phyloP scores from a whole-genome alignment of 37 sponge, comb jelly and placozoan genomes.

The Trichoplax adhaerens region DNA sequence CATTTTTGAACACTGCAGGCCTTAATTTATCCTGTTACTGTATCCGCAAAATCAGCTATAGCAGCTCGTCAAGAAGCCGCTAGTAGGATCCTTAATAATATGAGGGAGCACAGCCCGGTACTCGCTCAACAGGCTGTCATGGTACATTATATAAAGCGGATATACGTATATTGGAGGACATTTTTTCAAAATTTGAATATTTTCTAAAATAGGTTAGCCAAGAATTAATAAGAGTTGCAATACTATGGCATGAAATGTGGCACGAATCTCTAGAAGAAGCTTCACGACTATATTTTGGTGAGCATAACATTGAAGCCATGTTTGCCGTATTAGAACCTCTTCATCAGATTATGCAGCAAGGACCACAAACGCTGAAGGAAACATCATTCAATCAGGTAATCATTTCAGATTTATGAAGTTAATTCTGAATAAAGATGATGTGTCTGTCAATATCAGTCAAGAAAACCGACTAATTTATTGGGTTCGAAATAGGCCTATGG shows the following conservation, averaged over 20 bases:
- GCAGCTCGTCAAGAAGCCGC: slow-evolving; percentile 51
- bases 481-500: slow-evolving; percentile 60
- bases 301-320: slow-evolving; percentile 83
- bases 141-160: slow-evolving; percentile 13
- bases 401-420: slow-evolving; percentile 4
- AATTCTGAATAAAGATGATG: neutral
- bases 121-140: slow-evolving; percentile 83
- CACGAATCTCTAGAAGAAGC: slow-evolving; percentile 95
- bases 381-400: slow-evolving; percentile 69
- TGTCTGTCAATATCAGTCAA: neutral
- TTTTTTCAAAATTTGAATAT: no score
- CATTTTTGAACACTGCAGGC: slow-evolving; percentile 28
- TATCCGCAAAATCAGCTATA: slow-evolving; percentile 63
- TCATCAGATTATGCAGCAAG: slow-evolving; percentile 52
- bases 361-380: slow-evolving; percentile 70
- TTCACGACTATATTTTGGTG: slow-evolving; percentile 72
- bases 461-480: neutral
- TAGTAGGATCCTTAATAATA: slow-evolving; percentile 52
- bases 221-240: slow-evolving; percentile 92
- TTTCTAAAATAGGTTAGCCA: slow-evolving; percentile 4
- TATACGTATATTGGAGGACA: no score
- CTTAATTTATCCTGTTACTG: slow-evolving; percentile 90
- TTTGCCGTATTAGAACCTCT: slow-evolving; percentile 72
- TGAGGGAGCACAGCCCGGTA: slow-evolving; percentile 68
- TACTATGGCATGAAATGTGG: slow-evolving; percentile 98